A percentile compares a stretch with the other conserved stretches of the same genome.
These are phyloP conservation scores for Mormoops blainvillei DNA, from an alignment of 2,113 vertebrate species.

Conservation along the genomic window DNA sequence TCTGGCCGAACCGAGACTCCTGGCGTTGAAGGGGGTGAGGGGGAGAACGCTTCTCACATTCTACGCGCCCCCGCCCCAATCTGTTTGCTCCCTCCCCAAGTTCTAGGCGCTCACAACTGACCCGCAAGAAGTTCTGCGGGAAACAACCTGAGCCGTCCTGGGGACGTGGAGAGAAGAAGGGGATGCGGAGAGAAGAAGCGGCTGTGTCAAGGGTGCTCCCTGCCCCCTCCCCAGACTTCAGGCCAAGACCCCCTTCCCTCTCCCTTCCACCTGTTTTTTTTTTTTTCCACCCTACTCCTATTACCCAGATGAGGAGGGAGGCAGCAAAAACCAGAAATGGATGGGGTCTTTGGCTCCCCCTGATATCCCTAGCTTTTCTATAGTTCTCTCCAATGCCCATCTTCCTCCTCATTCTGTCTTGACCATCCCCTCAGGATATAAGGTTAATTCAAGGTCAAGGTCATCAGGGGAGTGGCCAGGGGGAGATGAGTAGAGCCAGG, in stretches of 20 bases:
- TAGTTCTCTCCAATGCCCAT: background rate
- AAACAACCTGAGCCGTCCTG: background rate
- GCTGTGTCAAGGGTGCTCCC: background rate
- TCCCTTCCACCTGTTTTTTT: background rate
- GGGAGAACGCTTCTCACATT: background rate
- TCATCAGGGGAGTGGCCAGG: background rate
- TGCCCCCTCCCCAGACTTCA: background rate
- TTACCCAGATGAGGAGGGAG: background rate
- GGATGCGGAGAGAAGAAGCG: background rate
- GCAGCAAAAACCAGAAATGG: background rate
- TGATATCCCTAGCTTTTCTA: background rate
- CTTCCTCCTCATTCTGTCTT: background rate
- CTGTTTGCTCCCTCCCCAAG: background rate
- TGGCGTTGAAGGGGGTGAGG: background rate
- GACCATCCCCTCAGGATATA: background rate
- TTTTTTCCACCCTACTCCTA: background rate
- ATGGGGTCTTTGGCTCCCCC: background rate
- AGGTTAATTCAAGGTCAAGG: slow-evolving; percentile 71
- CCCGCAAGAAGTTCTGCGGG: slow-evolving; percentile 13
- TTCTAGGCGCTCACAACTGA: background rate
- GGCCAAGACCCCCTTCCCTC: background rate
- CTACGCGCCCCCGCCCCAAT: background rate
- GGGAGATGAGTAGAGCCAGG: background rate
- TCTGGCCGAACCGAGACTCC: slow-evolving; percentile 44
- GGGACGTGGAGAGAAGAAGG: background rate